Percentiles rank a stretch among this genome's conserved stretches.
Evolutionary conservation across 2,113 vertebrate genomes (phyloP).

Genomic region (Ageneiosus marmoratus): DNA sequence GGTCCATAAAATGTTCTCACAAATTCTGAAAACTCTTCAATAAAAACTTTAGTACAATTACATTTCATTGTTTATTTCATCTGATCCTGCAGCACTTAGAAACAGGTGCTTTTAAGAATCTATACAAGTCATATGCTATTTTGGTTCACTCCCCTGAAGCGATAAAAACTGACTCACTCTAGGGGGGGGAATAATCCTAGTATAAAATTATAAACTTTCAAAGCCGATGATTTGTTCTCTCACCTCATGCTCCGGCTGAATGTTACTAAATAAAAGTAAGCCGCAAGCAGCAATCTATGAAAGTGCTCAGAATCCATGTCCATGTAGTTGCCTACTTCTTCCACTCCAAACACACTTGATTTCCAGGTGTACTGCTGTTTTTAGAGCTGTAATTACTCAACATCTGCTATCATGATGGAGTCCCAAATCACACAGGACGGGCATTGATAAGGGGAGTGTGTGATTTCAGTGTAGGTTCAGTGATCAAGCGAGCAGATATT

Average conservation of each 20-base stretch:
- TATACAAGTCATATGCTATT: background rate
- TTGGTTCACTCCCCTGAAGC: background rate
- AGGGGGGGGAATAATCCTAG: background rate
- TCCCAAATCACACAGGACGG: slow-evolving; percentile 34
- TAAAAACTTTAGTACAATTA: background rate
- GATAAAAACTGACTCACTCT: background rate
- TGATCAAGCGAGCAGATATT: slow-evolving; percentile 48
- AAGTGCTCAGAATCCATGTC: slow-evolving; percentile 28
- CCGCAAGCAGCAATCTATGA: background rate
- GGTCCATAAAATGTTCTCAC: background rate
- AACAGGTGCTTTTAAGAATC: background rate
- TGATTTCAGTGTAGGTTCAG: slow-evolving; percentile 34
- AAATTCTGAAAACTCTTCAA: background rate
- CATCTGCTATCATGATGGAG: slow-evolving; percentile 46
- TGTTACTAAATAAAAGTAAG: slow-evolving; percentile 4
- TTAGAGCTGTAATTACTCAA: slow-evolving; percentile 53
- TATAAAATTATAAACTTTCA: background rate
- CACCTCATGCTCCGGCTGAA: background rate
- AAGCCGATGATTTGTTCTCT: background rate
- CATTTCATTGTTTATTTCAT: background rate
- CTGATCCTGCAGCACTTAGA: too few relatives aligned
- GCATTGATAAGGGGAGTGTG: slow-evolving; percentile 26
- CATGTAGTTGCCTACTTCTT: slow-evolving; percentile 15
- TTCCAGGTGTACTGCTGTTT: slow-evolving; percentile 40
- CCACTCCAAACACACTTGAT: background rate